These are phyloP conservation scores for Montipora efflorescens DNA, from an alignment of 64 coral and sea anemone species.

Conservation along the genomic window DNA sequence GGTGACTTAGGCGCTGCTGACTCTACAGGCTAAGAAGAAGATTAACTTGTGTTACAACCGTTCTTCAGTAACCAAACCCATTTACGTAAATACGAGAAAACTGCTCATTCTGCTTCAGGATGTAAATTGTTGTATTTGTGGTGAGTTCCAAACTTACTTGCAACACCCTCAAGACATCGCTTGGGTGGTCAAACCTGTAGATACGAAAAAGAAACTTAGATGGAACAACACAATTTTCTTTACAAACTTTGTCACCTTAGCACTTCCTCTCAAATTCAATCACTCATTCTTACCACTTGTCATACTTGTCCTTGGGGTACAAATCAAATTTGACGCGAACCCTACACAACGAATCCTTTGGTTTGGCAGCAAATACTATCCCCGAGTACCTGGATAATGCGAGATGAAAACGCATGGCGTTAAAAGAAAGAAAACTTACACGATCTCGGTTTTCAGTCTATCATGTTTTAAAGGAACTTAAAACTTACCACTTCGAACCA, in stretches of 20 bases:
- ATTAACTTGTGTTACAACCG: background rate
- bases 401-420: background rate
- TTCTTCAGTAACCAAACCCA: too few relatives aligned
- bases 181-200: constrained; percentile 46
- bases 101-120: background rate
- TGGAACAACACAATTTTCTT: too few relatives aligned
- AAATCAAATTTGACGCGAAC: constrained; percentile 72
- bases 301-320: constrained; percentile 77
- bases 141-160: background rate
- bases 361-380: constrained; percentile 23
- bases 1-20: constrained; percentile 15
- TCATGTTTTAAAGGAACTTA: too few relatives aligned
- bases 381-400: constrained; percentile 25
- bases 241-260: background rate
- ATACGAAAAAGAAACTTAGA: background rate
- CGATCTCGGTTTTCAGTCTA: too few relatives aligned
- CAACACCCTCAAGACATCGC: constrained; percentile 15
- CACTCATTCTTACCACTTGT: constrained; percentile 69
- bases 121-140: background rate
- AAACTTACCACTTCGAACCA: background rate
- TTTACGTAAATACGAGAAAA: too few relatives aligned
- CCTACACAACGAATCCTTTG: background rate
- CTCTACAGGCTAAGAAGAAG: constrained; percentile 33
- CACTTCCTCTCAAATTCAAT: background rate
- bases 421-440: too few relatives aligned